Conservation (phyloP, 92 coral and sea anemone genomes). For the Metridium senile region DNA sequence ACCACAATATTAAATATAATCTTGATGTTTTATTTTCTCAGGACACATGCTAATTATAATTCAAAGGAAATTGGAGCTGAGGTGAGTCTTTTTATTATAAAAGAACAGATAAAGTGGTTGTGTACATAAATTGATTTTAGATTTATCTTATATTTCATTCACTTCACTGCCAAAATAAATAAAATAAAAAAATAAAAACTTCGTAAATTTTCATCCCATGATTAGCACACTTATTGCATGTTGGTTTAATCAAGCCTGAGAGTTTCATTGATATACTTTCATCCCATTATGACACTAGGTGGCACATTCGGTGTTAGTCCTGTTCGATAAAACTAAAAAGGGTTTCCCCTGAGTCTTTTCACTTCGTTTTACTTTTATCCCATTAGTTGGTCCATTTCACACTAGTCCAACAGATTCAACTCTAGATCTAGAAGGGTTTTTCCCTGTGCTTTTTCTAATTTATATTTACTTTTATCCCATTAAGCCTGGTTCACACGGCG, state of each 20-base stretch:
- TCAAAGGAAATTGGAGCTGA: conserved; percentile 92
- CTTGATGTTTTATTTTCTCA: conserved; percentile 5
- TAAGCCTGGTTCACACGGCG: too few relatives aligned
- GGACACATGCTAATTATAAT: conserved; percentile 95
- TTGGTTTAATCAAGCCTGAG: too few relatives aligned
- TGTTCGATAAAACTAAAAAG: too few relatives aligned
- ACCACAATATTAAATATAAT: not conserved
- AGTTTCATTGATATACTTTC: too few relatives aligned
- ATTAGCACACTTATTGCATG: too few relatives aligned
- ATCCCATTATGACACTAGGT: not conserved
- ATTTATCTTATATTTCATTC: too few relatives aligned
- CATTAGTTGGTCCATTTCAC: conserved; percentile 81
- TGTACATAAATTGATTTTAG: not conserved
- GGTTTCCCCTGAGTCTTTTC: not conserved
- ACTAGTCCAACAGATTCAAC: conserved; percentile 44
- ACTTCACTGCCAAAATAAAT: too few relatives aligned
- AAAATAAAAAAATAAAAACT: too few relatives aligned
- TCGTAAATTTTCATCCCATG: too few relatives aligned
- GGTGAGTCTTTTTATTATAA: too few relatives aligned
- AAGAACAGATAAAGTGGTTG: not conserved
- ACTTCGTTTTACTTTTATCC: not conserved
- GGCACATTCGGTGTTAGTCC: not conserved
- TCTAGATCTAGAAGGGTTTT: not conserved
- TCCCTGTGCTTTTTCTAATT: not conserved
- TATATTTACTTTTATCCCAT: not conserved